Conservation (phyloP, 2,113 vertebrate genomes). For the Excalfactoria chinensis region DNA sequence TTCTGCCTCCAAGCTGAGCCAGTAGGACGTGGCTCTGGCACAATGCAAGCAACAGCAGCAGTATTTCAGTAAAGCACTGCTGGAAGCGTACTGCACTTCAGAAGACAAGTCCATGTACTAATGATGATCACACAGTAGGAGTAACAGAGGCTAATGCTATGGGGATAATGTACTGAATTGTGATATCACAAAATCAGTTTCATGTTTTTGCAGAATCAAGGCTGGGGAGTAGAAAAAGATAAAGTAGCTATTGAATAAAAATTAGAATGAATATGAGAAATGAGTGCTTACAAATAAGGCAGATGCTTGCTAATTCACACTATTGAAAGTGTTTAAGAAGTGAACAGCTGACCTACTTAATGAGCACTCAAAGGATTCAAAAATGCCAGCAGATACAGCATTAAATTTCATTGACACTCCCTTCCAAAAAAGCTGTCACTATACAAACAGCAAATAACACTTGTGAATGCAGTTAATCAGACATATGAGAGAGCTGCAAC, state of each 20-base stretch:
- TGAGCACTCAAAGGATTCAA: not conserved
- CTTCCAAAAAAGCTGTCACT: not conserved
- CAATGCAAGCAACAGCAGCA: no score
- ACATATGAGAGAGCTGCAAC: not conserved
- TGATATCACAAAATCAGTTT: not conserved
- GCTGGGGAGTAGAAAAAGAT: not conserved
- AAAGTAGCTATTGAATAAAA: conserved; percentile 1
- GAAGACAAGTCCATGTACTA: not conserved
- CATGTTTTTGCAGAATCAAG: not conserved
- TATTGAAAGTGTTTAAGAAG: not conserved
- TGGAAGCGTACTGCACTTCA: not conserved
- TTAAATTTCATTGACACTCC: conserved; percentile 15
- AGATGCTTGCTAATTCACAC: conserved; percentile 1
- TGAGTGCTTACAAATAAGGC: not conserved
- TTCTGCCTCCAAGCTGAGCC: not conserved
- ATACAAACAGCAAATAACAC: not conserved
- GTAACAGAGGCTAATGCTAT: not conserved
- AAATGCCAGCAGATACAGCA: conserved; percentile 10
- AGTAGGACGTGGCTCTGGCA: not conserved
- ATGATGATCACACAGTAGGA: no score
- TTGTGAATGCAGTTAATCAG: conserved; percentile 43
- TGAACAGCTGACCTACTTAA: not conserved
- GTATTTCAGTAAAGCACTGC: not conserved
- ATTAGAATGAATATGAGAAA: not conserved
- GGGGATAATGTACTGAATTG: not conserved